Base-by-base conservation (phyloP, 2,797 vertebrate genomes). In the Thripadectes ignobilis region DNA sequence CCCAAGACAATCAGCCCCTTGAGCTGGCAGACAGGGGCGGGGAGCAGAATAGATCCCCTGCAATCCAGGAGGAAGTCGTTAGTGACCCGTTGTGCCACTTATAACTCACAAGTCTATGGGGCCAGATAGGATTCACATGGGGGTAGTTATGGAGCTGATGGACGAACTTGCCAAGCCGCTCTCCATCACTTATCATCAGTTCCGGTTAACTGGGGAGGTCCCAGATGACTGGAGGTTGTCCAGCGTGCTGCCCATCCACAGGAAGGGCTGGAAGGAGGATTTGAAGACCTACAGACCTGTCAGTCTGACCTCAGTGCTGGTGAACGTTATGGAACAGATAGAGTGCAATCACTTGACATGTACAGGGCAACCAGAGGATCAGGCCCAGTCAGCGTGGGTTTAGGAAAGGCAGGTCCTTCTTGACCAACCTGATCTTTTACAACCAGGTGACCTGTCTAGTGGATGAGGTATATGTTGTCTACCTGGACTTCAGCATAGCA, bases 31-130 rank as follows among this genome's bases (percentile, higher is more conserved):
- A 14, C 27, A 43, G 38, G 18, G 39, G 22, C 14, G 12, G 23
- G 43, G 24, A 39, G 49, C 32, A 51, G 29, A 84, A 30, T 0
- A 58, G 43, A 45, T 0, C 3, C 14, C 9, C 19, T 63, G 43
- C 24, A 51, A 9, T 38, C 29, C 38, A 58, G 51, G n/a, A 34
- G 51, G 24, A 49, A 22, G 9, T 13, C 30, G 6, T 30, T 30
- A 10, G 14, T 45, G 17, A 10, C 38, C 24, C 26, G 10, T 57
- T 63, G 9, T 30, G 45, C 12, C 43, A n/a, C 32, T 49, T 7
- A n/a, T 11, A 30, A 30, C 17, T n/a, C 0, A 0, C 14, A 51
- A 39, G 36, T 39, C 58, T 34, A 0, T 9, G 14, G n/a, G 12
- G 6, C 27, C 23, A 32, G n/a, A 4, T 51, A n/a, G 72, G 29